phyloP scores from a whole-genome alignment of 1,140 invertebrate species.

The Watersipora subatra region DNA sequence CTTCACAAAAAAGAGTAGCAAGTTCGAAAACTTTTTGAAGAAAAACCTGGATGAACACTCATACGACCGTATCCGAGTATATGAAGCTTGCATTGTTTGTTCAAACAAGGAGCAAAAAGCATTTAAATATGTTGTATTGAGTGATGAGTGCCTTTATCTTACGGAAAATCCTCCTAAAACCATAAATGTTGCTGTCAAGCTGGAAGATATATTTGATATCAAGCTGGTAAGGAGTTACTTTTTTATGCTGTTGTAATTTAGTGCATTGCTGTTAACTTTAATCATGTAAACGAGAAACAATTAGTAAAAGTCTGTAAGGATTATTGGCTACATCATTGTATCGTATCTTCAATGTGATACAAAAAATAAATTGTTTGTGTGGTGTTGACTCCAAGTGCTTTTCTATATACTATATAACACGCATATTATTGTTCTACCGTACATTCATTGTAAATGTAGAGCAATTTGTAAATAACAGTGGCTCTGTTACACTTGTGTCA shows the following conservation, averaged over 20 bases:
- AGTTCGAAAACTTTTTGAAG: slow-evolving; percentile 35
- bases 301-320: too few relatives aligned
- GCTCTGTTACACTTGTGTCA: too few relatives aligned
- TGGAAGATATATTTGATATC: slow-evolving; percentile 31
- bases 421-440: too few relatives aligned
- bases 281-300: not conserved
- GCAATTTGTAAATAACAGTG: too few relatives aligned
- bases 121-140: slow-evolving; percentile 32
- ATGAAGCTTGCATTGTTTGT: slow-evolving; percentile 35
- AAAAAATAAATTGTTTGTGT: too few relatives aligned
- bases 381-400: too few relatives aligned
- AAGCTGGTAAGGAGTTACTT: slow-evolving; percentile 26
- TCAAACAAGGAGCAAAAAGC: slow-evolving; percentile 34
- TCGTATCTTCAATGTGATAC: too few relatives aligned
- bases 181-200: slow-evolving; percentile 20
- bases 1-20: slow-evolving; percentile 27
- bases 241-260: not conserved
- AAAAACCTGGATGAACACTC: slow-evolving; percentile 24
- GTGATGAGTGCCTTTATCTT: slow-evolving; percentile 34
- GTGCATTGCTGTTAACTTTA: too few relatives aligned
- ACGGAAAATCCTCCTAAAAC: slow-evolving; percentile 36
- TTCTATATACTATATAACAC: too few relatives aligned
- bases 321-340: too few relatives aligned
- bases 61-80: slow-evolving; percentile 33
- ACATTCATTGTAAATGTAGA: too few relatives aligned